phyloP scores from a whole-genome alignment of 2,888 invertebrate species.

The Sinelater perroti region DNA sequence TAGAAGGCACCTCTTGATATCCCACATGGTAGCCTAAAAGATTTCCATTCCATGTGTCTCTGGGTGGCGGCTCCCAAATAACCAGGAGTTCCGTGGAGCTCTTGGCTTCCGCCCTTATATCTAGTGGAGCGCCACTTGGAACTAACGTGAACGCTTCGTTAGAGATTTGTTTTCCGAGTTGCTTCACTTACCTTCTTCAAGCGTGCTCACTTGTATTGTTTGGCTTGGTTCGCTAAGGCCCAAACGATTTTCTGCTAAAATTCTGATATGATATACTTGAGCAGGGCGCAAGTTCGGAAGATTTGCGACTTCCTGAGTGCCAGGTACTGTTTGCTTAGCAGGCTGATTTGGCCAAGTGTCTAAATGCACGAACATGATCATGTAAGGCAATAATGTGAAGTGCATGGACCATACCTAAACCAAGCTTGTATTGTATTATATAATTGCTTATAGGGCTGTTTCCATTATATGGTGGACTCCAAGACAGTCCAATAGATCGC shows the following conservation, averaged over 20 bases:
- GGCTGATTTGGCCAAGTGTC: conserved; percentile 86
- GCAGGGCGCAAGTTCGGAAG: conserved; percentile 85
- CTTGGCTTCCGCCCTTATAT: conserved; percentile 83
- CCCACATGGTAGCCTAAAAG: conserved; percentile 88
- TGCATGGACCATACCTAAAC: conserved; percentile 80
- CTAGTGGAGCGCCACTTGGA: conserved; percentile 83
- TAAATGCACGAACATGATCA: conserved; percentile 53
- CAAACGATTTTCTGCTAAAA: conserved; percentile 88
- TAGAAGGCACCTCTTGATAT: conserved; percentile 73
- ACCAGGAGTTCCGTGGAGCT: conserved; percentile 86
- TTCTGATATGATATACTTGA: conserved; percentile 86
- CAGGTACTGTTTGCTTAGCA: conserved; percentile 81
- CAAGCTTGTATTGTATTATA: conserved; percentile 88
- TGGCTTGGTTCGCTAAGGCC: conserved; percentile 89
- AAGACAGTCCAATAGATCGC: conserved; percentile 83
- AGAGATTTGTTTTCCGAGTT: not conserved
- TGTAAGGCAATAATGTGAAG: conserved; percentile 2
- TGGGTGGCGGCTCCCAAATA: conserved; percentile 87
- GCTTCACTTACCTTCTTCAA: conserved; percentile 73
- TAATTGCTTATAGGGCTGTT: conserved; percentile 90
- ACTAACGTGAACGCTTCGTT: conserved; percentile 57
- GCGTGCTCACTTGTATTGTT: conserved; percentile 84
- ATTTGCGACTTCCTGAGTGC: conserved; percentile 82
- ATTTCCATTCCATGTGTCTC: conserved; percentile 88
- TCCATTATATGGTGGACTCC: conserved; percentile 90